Evolutionary conservation across 2,888 invertebrate species (phyloP).

Genomic region (Cenopis cana): DNA sequence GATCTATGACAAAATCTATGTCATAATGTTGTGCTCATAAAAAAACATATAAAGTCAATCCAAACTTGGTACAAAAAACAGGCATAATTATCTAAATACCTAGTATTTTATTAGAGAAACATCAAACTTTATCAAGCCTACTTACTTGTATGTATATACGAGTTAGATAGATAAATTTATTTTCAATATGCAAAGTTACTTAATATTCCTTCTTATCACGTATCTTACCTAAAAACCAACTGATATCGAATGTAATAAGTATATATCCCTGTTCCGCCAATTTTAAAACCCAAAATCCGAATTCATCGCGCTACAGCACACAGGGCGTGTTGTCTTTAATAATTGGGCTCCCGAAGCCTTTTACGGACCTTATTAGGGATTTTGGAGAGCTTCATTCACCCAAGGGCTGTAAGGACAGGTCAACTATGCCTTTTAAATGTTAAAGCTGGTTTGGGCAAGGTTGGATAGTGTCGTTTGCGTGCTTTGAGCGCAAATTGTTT

Average conservation of each 20-base stretch:
- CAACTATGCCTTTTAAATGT: conserved; percentile 41
- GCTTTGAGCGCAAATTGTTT: conserved; percentile 31
- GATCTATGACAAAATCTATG: too few relatives aligned
- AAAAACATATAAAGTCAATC: neutral
- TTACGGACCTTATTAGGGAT: conserved; percentile 63
- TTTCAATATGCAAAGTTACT: too few relatives aligned
- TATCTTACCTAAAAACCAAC: neutral
- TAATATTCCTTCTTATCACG: too few relatives aligned
- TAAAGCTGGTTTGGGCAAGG: conserved; percentile 30
- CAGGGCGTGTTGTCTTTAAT: conserved; percentile 62
- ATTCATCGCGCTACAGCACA: conserved; percentile 25
- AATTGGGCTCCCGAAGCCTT: conserved; percentile 62
- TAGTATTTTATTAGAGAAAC: neutral
- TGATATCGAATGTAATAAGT: conserved; percentile 12
- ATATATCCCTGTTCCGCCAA: conserved; percentile 25
- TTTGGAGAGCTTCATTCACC: conserved; percentile 59
- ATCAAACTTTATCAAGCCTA: too few relatives aligned
- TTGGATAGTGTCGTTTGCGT: conserved; percentile 23
- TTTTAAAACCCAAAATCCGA: conserved; percentile 26
- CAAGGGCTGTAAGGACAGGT: conserved; percentile 38
- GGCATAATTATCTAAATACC: too few relatives aligned
- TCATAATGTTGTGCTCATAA: too few relatives aligned
- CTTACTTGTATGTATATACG: too few relatives aligned
- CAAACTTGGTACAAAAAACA: neutral
- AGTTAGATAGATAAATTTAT: too few relatives aligned